phyloP scores from a whole-genome alignment of 2,888 invertebrate species.

The Dasysyrphus albostriatus region DNA sequence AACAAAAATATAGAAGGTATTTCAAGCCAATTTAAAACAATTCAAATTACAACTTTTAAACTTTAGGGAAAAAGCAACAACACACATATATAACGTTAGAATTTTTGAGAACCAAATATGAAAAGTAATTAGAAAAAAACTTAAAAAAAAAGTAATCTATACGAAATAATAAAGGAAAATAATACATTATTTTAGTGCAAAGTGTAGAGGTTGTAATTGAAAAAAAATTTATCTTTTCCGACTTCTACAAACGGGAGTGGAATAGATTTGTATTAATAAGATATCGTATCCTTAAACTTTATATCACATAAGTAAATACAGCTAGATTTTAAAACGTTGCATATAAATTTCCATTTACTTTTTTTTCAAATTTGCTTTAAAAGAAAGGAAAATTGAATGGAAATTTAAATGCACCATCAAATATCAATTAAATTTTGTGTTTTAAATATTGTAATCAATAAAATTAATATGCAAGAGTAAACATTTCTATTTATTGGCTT shows the following conservation, averaged over 20 bases:
- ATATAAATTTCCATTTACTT: conserved; percentile 18
- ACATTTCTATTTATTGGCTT: too few species aligned
- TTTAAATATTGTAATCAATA: conserved; percentile 53
- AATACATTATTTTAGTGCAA: conserved; percentile 96
- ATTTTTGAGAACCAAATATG: conserved; percentile 49
- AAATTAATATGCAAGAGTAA: conserved; percentile 2
- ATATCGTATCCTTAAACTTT: not conserved
- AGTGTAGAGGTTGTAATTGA: conserved; percentile 92
- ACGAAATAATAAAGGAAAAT: conserved; percentile 75
- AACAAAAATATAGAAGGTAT: not conserved
- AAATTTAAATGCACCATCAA: conserved; percentile 22
- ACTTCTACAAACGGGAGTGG: conserved; percentile 22
- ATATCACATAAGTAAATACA: conserved; percentile 23
- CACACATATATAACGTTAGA: conserved; percentile 26
- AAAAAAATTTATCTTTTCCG: conserved; percentile 29
- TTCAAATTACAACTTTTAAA: not conserved
- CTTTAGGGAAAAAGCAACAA: conserved; percentile 76
- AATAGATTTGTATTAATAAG: not conserved
- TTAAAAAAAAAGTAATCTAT: conserved; percentile 51
- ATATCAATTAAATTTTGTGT: conserved; percentile 8
- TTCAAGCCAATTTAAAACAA: not conserved
- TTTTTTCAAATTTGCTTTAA: not conserved
- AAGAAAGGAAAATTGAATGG: conserved; percentile 5
- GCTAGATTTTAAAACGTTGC: conserved; percentile 21
- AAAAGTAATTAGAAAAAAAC: conserved; percentile 70